phyloP scores from a whole-genome alignment of 2,113 vertebrate species.

The Cyprinodon variegatus region DNA sequence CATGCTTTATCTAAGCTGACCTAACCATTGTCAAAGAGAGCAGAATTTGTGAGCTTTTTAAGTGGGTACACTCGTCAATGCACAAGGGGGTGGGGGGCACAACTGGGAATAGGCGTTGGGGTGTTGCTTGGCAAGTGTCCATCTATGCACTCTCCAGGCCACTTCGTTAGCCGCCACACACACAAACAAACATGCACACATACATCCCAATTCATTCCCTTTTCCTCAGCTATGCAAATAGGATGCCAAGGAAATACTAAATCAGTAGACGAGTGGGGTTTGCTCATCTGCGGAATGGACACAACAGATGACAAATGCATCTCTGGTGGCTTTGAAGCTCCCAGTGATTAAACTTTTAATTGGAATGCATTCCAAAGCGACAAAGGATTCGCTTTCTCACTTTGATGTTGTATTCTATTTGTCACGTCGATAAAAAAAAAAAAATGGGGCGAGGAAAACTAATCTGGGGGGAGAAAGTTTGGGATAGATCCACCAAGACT shows the following conservation, averaged over 20 bases:
- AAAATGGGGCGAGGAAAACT: not conserved
- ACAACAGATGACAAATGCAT: constrained; percentile 2
- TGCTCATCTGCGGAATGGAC: constrained; percentile 29
- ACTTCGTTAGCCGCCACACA: constrained; percentile 68
- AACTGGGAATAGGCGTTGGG: constrained; percentile 24
- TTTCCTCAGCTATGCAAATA: constrained; percentile 67
- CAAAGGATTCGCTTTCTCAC: not conserved
- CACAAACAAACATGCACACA: constrained; percentile 29
- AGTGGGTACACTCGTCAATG: constrained; percentile 73
- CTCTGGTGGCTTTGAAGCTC: not conserved
- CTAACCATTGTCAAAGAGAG: constrained; percentile 77
- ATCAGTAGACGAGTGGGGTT: constrained; percentile 59
- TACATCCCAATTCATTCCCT: constrained; percentile 1
- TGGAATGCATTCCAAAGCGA: not conserved
- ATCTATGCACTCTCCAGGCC: constrained; percentile 73
- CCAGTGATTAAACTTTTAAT: constrained; percentile 1
- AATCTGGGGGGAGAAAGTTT: constrained; percentile 23
- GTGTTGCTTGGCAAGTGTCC: constrained; percentile 66
- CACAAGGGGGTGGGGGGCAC: constrained; percentile 7
- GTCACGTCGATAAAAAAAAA: not conserved
- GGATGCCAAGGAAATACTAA: constrained; percentile 59
- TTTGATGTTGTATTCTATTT: not conserved
- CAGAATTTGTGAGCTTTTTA: constrained; percentile 80
- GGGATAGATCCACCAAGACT: constrained; percentile 52
- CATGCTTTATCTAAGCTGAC: constrained; percentile 81